These are phyloP conservation scores for Crioceris asparagi DNA, from an alignment of 2,888 invertebrate species.

Conservation along the genomic window DNA sequence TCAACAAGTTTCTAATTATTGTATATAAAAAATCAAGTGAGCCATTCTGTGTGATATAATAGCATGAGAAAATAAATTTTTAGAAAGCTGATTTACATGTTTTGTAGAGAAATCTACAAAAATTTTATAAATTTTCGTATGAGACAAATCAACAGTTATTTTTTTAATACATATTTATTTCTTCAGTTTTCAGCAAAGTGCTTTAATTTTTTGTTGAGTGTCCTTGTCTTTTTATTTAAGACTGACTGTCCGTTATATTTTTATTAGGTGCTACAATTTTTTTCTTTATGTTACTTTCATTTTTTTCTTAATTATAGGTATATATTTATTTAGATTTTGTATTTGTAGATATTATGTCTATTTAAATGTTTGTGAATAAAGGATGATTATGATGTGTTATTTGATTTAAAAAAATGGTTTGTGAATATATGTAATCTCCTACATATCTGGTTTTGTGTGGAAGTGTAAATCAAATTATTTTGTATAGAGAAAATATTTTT, in stretches of 20 bases:
- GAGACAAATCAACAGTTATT: neutral
- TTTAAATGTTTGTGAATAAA: conserved; percentile 16
- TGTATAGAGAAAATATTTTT: too few relatives aligned
- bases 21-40: too few relatives aligned
- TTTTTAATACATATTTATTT: too few relatives aligned
- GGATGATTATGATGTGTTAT: too few relatives aligned
- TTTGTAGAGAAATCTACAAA: neutral
- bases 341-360: conserved; percentile 16
- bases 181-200: too few relatives aligned
- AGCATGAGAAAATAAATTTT: too few relatives aligned
- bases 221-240: conserved; percentile 12
- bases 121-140: neutral
- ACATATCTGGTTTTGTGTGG: too few relatives aligned
- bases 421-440: too few relatives aligned
- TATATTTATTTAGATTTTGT: conserved; percentile 18
- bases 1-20: too few relatives aligned
- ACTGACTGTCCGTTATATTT: conserved; percentile 11
- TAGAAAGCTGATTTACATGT: neutral
- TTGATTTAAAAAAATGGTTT: too few relatives aligned
- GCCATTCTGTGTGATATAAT: too few relatives aligned
- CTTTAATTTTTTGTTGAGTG: conserved; percentile 8
- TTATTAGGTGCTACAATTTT: conserved; percentile 12
- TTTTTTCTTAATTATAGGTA: conserved; percentile 9
- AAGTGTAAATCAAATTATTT: too few relatives aligned
- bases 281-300: conserved; percentile 4